These are phyloP conservation scores for Rhabditophanes sp. DNA, from an alignment of 2,888 invertebrate species.

Conservation along the genomic window DNA sequence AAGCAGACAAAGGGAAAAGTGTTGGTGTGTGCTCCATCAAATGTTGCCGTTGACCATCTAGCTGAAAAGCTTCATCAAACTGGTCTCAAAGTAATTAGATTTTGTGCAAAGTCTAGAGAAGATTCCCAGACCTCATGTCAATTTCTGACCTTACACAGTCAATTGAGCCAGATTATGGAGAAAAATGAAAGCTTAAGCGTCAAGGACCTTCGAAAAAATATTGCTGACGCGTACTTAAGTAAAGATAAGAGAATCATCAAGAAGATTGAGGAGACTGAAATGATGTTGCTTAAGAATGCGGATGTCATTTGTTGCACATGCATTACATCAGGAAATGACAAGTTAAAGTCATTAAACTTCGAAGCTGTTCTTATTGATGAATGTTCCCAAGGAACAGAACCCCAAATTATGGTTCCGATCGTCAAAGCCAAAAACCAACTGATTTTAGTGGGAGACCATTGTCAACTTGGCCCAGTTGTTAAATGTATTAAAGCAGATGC, in stretches of 20 bases:
- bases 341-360: no score
- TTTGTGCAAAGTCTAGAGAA: constrained; percentile 92
- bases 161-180: no score
- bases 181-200: no score
- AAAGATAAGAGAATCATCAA: constrained; percentile 85
- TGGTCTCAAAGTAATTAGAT: constrained; percentile 73
- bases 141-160: constrained; percentile 86
- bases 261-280: constrained; percentile 73
- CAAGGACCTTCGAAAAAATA: no score
- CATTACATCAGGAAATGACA: constrained; percentile 96
- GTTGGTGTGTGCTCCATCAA: constrained; percentile 92
- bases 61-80: constrained; percentile 96
- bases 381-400: constrained; percentile 50
- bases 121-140: constrained; percentile 93
- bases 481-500: constrained; percentile 74
- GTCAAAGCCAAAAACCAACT: constrained; percentile 89
- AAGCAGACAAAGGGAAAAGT: constrained; percentile 61
- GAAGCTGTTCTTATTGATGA: constrained; percentile 43
- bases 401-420: constrained; percentile 68
- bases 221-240: constrained; percentile 82
- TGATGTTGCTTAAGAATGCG: constrained; percentile 56
- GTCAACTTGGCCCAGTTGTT: constrained; percentile 92
- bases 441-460: constrained; percentile 94
- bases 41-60: constrained; percentile 95
- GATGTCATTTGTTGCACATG: constrained; percentile 98